phyloP scores from a whole-genome alignment of 2,113 vertebrate genomes.

The Myrmecobius fasciatus region DNA sequence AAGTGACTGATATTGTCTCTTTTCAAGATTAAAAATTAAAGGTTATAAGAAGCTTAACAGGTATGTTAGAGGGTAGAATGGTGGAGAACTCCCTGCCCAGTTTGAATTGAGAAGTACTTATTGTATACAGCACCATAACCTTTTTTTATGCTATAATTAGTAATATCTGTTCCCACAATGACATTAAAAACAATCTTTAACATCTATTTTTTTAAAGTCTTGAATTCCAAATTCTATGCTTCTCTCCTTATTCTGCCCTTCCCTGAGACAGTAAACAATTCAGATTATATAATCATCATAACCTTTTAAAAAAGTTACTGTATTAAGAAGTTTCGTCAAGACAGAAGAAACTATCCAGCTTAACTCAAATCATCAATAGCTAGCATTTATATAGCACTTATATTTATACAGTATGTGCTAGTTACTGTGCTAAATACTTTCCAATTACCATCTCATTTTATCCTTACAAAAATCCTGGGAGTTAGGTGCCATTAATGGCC shows the following conservation, averaged over 20 bases:
- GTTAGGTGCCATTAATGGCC: neutral
- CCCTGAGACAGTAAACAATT: too few species aligned
- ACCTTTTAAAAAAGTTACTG: neutral
- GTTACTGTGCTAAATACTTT: neutral
- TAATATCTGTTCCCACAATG: too few species aligned
- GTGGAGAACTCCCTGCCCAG: neutral
- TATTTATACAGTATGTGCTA: neutral
- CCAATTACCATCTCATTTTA: neutral
- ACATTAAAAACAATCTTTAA: too few species aligned
- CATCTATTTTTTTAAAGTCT: too few species aligned
- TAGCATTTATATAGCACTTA: neutral
- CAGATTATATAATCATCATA: neutral
- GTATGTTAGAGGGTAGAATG: neutral
- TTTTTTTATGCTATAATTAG: neutral
- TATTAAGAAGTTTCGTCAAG: constrained; percentile 12
- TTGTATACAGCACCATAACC: neutral
- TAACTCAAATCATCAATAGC: neutral
- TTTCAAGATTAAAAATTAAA: neutral
- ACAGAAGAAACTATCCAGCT: constrained; percentile 13
- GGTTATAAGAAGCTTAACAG: neutral
- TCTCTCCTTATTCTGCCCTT: too few species aligned
- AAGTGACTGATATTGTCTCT: neutral
- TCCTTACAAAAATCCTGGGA: neutral
- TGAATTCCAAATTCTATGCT: too few species aligned
- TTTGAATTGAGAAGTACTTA: neutral